A percentile compares a stretch with the other conserved stretches of the same genome.
Evolutionary conservation across 2,113 vertebrate genomes (phyloP).

Genomic region (Egretta garzetta): DNA sequence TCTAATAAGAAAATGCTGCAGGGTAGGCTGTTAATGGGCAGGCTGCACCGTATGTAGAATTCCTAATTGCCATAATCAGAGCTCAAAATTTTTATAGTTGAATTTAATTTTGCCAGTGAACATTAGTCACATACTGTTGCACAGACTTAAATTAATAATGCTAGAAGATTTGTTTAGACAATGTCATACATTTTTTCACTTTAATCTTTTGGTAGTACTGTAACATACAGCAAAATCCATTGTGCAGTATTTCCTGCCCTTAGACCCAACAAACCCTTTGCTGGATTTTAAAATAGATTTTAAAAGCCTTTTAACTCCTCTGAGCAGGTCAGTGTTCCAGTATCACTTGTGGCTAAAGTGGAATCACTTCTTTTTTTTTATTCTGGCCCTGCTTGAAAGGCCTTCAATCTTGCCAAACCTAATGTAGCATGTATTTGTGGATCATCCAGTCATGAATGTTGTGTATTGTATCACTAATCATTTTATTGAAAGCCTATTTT

Average conservation of each 20-base stretch:
- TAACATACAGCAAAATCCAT: neutral
- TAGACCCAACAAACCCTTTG: neutral
- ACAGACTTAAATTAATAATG: constrained; percentile 32
- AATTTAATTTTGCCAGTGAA: constrained; percentile 24
- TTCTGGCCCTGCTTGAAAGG: neutral
- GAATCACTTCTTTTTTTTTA: neutral
- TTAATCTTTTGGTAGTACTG: neutral
- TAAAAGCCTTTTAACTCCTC: neutral
- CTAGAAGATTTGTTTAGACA: constrained; percentile 29
- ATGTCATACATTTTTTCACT: neutral
- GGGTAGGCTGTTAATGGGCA: neutral
- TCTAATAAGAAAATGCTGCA: neutral
- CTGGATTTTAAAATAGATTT: neutral
- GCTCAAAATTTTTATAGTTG: neutral
- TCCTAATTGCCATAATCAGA: constrained; percentile 36
- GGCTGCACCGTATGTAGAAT: neutral
- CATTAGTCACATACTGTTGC: constrained; percentile 35
- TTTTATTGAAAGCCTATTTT: neutral
- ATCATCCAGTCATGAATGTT: neutral
- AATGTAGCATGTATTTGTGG: neutral
- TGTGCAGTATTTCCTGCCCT: neutral
- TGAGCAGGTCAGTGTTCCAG: neutral
- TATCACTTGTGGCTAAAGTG: neutral
- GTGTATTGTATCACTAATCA: neutral
- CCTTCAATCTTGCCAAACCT: neutral